phyloP scores from a whole-genome alignment of 1,140 invertebrate genomes.

The Euura saliciscinereae region DNA sequence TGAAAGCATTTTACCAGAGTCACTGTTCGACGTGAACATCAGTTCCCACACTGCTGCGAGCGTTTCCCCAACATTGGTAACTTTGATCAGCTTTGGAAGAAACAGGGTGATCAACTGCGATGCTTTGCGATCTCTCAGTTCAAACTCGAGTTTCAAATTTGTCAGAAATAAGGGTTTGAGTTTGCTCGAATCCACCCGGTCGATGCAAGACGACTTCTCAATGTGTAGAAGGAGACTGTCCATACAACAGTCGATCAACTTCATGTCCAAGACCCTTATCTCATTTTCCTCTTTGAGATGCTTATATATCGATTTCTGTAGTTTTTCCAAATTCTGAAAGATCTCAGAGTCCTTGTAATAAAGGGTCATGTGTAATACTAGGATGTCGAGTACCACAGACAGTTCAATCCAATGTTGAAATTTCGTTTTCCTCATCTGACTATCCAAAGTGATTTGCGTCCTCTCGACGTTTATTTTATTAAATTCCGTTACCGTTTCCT shows the following conservation, averaged over 20 bases:
- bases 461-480: too few relatives aligned
- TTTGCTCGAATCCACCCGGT: conserved; percentile 13
- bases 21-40: conserved; percentile 17
- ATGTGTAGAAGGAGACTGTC: conserved; percentile 24
- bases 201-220: not conserved
- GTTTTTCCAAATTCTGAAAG: conserved; percentile 20
- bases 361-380: conserved; percentile 28
- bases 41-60: conserved; percentile 25
- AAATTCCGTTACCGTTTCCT: too few relatives aligned
- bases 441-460: not conserved
- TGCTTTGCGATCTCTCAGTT: conserved; percentile 27
- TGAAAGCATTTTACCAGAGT: conserved; percentile 28
- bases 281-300: conserved; percentile 7
- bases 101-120: conserved; percentile 35
- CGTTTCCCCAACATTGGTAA: conserved; percentile 21
- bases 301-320: conserved; percentile 24
- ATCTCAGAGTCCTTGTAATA: conserved; percentile 17
- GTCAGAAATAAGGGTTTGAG: not conserved
- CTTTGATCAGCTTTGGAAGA: conserved; percentile 33
- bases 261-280: too few relatives aligned
- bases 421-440: not conserved
- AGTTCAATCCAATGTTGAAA: conserved; percentile 6
- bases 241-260: conserved; percentile 35
- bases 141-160: conserved; percentile 30
- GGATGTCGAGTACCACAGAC: conserved; percentile 32